phyloP scores from a whole-genome alignment of 2,113 vertebrate genomes.

The Origma solitaria region DNA sequence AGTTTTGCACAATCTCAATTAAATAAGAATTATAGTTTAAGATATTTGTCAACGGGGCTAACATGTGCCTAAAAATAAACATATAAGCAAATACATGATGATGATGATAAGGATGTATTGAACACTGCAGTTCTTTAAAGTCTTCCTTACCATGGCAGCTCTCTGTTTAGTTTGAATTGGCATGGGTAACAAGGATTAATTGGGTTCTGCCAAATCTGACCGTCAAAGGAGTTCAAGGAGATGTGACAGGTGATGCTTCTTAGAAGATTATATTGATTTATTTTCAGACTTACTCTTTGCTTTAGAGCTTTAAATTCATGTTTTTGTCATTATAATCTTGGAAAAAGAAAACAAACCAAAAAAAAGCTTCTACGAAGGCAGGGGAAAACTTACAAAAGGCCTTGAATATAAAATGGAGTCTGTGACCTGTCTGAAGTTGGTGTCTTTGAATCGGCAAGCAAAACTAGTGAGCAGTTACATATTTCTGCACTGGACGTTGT shows the following conservation, averaged over 20 bases:
- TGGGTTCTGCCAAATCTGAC: not conserved
- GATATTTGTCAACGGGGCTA: not conserved
- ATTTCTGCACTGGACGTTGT: not conserved
- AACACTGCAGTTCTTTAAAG: not conserved
- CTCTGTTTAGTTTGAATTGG: not conserved
- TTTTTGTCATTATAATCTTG: not conserved
- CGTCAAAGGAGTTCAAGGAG: not conserved
- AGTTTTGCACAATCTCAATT: not conserved
- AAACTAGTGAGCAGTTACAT: not conserved
- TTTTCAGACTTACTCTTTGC: not conserved
- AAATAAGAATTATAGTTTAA: not conserved
- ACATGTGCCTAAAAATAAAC: not conserved
- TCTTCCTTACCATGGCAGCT: not conserved
- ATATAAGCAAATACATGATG: not conserved
- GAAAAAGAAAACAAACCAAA: not conserved
- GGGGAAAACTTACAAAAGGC: not conserved
- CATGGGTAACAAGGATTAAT: not conserved
- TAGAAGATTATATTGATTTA: not conserved
- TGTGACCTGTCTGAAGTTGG: not conserved
- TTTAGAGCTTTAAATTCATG: not conserved
- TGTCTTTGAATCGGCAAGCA: not conserved
- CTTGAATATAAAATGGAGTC: not conserved
- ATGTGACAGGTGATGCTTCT: not conserved
- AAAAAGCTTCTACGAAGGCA: not conserved
- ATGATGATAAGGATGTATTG: not conserved